Evolutionary conservation across 2,797 vertebrate genomes (phyloP).

Genomic region (Florisuga fusca): DNA sequence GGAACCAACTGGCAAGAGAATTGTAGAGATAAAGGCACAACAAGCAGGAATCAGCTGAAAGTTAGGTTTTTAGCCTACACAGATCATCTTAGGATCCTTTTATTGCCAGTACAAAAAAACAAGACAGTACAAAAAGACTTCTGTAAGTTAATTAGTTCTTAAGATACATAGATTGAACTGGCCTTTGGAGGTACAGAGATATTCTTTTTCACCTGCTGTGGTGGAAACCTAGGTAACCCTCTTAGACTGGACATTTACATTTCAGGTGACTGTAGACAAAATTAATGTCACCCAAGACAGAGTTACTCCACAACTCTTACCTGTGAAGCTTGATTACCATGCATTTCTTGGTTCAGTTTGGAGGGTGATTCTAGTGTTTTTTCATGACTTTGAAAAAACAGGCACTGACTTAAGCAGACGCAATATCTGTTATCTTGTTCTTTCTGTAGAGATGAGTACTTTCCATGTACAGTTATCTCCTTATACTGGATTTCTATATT

Average conservation of each 20-base stretch:
- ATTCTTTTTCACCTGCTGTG: background rate
- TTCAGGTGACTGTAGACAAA: background rate
- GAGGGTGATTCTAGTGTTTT: background rate
- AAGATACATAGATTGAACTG: background rate
- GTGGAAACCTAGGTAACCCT: background rate
- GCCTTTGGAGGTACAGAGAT: background rate
- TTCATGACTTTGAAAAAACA: background rate
- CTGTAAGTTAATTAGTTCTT: background rate
- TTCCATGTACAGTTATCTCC: background rate
- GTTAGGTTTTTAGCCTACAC: background rate
- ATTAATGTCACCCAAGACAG: background rate
- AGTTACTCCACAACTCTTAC: background rate
- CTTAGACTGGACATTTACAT: accelerated
- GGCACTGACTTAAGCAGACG: background rate
- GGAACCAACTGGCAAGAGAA: background rate
- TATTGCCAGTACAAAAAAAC: background rate
- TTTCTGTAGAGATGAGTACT: background rate
- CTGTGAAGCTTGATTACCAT: accelerated
- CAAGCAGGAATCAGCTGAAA: background rate
- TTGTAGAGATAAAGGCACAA: background rate
- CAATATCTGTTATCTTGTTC: background rate
- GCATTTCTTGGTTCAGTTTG: background rate
- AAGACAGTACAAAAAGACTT: background rate
- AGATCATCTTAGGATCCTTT: background rate
- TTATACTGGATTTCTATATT: background rate